phyloP scores from a whole-genome alignment of 1,140 invertebrate species.

The Palaemon carinicauda region DNA sequence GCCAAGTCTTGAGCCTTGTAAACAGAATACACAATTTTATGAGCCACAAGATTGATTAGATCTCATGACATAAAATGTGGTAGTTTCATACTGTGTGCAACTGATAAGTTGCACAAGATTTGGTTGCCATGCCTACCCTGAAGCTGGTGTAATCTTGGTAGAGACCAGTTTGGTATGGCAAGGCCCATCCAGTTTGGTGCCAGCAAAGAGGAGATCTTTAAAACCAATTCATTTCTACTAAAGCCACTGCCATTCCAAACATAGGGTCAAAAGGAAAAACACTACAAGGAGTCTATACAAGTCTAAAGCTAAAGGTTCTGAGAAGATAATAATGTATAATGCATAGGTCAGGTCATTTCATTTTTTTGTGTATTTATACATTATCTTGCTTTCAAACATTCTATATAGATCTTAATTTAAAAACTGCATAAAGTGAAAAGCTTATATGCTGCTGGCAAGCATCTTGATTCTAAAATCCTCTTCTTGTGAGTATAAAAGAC shows the following conservation, averaged over 20 bases:
- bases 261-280: conserved; percentile 48
- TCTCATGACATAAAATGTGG: not conserved
- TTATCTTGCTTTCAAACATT: too few species aligned
- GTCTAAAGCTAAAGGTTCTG: too few species aligned
- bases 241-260: conserved; percentile 59
- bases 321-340: too few species aligned
- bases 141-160: conserved; percentile 53
- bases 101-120: not conserved
- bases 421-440: too few species aligned
- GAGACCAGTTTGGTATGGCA: conserved; percentile 60
- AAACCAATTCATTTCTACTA: conserved; percentile 18
- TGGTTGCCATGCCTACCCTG: conserved; percentile 58
- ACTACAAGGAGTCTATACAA: not conserved
- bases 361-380: too few species aligned
- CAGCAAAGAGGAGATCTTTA: conserved; percentile 22
- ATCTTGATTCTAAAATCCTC: too few species aligned
- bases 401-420: too few species aligned
- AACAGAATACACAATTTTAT: not conserved
- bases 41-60: not conserved
- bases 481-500: too few species aligned
- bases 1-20: too few species aligned
- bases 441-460: too few species aligned
- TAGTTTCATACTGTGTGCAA: not conserved
- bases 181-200: conserved; percentile 57
- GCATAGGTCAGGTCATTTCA: too few species aligned